Conservation (phyloP, 2,113 vertebrate genomes). For the Apteryx owenii region DNA sequence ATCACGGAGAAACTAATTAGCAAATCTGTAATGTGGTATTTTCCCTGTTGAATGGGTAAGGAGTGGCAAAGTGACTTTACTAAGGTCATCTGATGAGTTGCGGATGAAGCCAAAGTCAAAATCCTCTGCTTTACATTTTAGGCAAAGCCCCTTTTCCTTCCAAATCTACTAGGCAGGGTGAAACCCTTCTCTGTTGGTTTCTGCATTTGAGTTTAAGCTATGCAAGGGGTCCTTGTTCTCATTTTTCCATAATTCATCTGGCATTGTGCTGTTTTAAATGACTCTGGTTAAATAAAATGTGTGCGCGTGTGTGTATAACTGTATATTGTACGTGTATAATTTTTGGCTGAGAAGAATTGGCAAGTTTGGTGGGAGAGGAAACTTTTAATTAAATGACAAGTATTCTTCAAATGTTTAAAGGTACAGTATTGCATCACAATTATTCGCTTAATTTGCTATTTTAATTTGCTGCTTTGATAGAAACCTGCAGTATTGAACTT, state of each 20-base stretch:
- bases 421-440: neutral
- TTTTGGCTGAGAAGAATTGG: neutral
- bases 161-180: neutral
- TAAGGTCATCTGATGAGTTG: neutral
- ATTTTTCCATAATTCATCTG: neutral
- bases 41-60: neutral
- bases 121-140: neutral
- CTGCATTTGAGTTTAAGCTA: neutral
- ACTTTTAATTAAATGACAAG: neutral
- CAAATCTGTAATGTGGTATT: neutral
- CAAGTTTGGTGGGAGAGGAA: neutral
- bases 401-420: neutral
- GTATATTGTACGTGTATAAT: neutral
- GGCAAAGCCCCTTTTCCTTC: neutral
- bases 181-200: neutral
- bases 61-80: neutral
- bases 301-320: neutral
- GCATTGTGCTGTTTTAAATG: neutral
- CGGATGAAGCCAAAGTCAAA: neutral
- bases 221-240: neutral
- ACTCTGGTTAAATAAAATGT: neutral
- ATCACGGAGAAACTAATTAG: conserved; percentile 3
- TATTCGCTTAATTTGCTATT: neutral
- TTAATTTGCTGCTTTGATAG: neutral
- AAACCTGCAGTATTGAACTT: neutral